Percentiles rank a stretch among this genome's conserved stretches.
These are phyloP conservation scores for Ranitomeya imitator DNA, from an alignment of 2,113 vertebrate species.

Conservation along the genomic window DNA sequence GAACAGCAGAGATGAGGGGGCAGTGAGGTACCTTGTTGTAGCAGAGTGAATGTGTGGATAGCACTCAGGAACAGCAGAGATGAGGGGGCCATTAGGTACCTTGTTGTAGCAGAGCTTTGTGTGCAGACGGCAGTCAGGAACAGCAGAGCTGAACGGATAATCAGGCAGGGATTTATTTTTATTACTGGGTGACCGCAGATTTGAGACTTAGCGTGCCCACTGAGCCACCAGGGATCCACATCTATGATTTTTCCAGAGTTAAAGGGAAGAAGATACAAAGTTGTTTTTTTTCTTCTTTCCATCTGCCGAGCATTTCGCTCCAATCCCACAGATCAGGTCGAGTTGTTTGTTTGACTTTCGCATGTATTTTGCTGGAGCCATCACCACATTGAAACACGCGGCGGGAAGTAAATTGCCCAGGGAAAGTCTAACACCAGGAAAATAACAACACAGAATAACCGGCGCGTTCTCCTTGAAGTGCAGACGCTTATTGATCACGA, in stretches of 20 bases:
- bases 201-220: background rate
- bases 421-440: background rate
- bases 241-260: background rate
- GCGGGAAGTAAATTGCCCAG: slow-evolving; percentile 14
- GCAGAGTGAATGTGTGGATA: too few species aligned
- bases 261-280: background rate
- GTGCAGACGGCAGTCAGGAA: too few species aligned
- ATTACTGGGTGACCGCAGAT: background rate
- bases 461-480: background rate
- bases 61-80: too few species aligned
- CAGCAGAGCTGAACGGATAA: too few species aligned
- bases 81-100: too few species aligned
- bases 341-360: background rate
- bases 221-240: background rate
- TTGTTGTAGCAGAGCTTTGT: too few species aligned
- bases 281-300: background rate
- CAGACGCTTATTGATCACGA: slow-evolving; percentile 6
- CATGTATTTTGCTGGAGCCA: background rate
- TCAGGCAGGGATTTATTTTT: background rate
- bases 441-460: slow-evolving; percentile 7
- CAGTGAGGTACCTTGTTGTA: too few species aligned
- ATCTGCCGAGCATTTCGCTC: background rate
- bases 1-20: too few species aligned
- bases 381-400: background rate
- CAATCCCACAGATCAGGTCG: background rate